Base-by-base conservation (phyloP, 2,113 vertebrate genomes). In the Heptranchias perlo region DNA sequence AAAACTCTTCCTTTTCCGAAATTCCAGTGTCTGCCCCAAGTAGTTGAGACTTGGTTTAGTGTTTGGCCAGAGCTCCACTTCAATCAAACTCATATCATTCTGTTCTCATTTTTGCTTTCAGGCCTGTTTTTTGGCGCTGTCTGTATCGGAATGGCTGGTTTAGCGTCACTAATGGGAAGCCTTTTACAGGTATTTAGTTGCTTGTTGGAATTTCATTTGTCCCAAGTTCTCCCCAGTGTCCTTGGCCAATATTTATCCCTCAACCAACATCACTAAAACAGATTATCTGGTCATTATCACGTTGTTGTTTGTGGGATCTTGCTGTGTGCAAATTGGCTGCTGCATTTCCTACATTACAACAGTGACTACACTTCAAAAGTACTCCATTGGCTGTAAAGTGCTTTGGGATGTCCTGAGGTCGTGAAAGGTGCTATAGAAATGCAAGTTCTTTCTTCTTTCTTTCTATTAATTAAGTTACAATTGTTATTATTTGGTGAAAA, bases 141-240 rank as follows among this genome's bases (percentile, higher is more conserved):
- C 58, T 98, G 98, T 96, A 98, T 98, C 91, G 97, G 96, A 28
- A 98, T 98, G 98, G 97, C 98, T 96, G 98, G 96, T 47, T 1
- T 98, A 78, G 98, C 98, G 61, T 98, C 98, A 21, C 21, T 97
- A 18, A 97, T 98, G 97, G 98, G 97, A 96, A 97, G 97, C n/a
- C 96, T 98, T 52, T 96, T 98, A 89, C 98, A 98, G 98, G 98
- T 98, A 96, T 44, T 44, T 44, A 44, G 18, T 21, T 44, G 39
- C 3, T 47, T 82, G 78, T 44, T 82, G 78, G 78, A 82, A 44
- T 39, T 47, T 21, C 44, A 82, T 82, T 44, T 78, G 16, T 10
- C 67, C 67, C 25, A 5, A 6, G 39, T 0, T 47, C 5, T 47
- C 18, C 21, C 78, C 39, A 21, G 0, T 6, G 14, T 82, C n/a